phyloP scores from a whole-genome alignment of 2,797 vertebrate genomes.

The Sarcoramphus papa region DNA sequence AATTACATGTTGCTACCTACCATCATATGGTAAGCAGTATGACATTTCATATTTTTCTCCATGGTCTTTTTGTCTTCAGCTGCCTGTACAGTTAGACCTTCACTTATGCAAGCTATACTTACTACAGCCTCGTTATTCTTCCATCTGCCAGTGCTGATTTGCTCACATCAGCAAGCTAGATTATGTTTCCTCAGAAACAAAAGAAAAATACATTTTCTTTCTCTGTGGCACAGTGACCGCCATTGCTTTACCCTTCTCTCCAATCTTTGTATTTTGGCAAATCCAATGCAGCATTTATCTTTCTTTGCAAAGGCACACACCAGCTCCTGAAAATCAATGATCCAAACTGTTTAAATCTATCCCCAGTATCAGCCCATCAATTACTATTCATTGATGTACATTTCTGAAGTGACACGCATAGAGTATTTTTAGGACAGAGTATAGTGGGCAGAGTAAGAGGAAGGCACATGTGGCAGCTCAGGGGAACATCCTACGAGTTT shows the following conservation, averaged over 20 bases:
- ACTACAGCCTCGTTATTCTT: neutral
- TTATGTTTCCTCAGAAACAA: neutral
- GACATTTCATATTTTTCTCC: neutral
- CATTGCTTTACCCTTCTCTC: neutral
- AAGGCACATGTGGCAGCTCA: neutral
- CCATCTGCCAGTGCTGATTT: neutral
- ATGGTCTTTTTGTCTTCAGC: neutral
- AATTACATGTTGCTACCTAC: neutral
- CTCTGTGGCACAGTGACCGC: neutral
- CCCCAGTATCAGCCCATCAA: neutral
- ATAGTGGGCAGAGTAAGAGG: neutral
- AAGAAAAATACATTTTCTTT: neutral
- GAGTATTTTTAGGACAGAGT: neutral
- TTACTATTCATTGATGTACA: neutral
- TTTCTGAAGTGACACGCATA: neutral
- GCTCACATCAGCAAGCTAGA: neutral
- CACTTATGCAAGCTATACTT: neutral
- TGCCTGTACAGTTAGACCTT: neutral
- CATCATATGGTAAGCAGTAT: neutral
- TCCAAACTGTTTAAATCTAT: neutral
- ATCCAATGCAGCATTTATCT: neutral
- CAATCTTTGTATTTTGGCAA: neutral
- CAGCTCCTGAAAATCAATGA: neutral
- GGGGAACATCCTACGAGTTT: neutral
- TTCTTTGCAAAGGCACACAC: neutral